A percentile compares a stretch with the other conserved stretches of the same genome.
phyloP scores from a whole-genome alignment of 2,797 vertebrate species.

The Cuculus canorus region DNA sequence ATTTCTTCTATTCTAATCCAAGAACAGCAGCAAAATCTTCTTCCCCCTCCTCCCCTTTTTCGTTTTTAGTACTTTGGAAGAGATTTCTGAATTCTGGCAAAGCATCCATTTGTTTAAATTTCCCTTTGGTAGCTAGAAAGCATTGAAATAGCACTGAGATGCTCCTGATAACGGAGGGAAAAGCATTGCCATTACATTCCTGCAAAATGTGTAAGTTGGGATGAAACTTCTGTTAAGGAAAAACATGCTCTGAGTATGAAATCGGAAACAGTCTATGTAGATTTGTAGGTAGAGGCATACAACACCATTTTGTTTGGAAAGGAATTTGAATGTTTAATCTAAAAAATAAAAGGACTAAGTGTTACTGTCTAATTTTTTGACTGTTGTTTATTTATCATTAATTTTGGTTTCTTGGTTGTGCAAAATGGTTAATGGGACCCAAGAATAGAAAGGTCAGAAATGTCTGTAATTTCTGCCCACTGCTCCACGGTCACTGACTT shows the following conservation, averaged over 20 bases:
- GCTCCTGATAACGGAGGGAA: not conserved
- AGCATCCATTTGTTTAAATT: not conserved
- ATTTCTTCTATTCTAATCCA: rapidly evolving
- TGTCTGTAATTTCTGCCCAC: not conserved
- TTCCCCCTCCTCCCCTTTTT: no score
- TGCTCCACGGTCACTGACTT: not conserved
- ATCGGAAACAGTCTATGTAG: not conserved
- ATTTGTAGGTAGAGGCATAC: not conserved
- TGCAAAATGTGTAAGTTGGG: not conserved
- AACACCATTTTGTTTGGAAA: not conserved
- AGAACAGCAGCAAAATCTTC: not conserved
- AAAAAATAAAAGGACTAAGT: not conserved
- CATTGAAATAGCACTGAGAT: not conserved
- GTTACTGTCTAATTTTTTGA: not conserved
- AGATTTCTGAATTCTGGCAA: not conserved
- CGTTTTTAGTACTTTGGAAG: not conserved
- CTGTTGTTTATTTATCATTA: not conserved
- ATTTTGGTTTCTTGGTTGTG: not conserved
- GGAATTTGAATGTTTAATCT: not conserved
- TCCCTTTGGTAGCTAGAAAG: not conserved
- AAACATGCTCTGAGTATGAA: not conserved
- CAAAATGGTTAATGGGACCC: not conserved
- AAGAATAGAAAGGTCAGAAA: not conserved
- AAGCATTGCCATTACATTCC: not conserved
- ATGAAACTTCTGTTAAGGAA: not conserved